These are phyloP conservation scores for Psix sp. DNA, from an alignment of 1,140 invertebrate genomes.

Conservation along the genomic window DNA sequence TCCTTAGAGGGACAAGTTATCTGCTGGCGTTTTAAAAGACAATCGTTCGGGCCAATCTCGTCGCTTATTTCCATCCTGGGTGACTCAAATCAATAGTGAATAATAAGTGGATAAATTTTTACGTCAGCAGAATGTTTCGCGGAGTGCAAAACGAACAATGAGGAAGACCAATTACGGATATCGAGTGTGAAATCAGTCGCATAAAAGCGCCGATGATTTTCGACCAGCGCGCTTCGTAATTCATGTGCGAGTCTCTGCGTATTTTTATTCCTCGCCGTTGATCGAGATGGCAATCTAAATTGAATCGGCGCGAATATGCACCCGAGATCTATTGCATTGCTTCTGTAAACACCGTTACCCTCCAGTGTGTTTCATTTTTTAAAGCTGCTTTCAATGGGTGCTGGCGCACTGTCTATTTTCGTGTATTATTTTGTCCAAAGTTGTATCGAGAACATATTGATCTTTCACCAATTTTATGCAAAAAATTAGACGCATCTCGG, in stretches of 20 bases:
- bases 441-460: constrained; percentile 56
- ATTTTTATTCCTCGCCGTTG: constrained; percentile 66
- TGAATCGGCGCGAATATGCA: constrained; percentile 63
- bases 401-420: constrained; percentile 47
- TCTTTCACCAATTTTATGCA: constrained; percentile 20
- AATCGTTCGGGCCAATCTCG: constrained; percentile 9
- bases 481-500: neutral
- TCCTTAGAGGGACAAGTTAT: constrained; percentile 50
- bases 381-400: constrained; percentile 66
- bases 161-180: constrained; percentile 50
- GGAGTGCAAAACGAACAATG: constrained; percentile 33
- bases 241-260: constrained; percentile 59
- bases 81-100: constrained; percentile 29
- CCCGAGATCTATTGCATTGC: constrained; percentile 49
- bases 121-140: constrained; percentile 12
- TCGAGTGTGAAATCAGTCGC: constrained; percentile 34
- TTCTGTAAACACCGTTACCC: constrained; percentile 64
- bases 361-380: constrained; percentile 62
- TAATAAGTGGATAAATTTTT: constrained; percentile 44
- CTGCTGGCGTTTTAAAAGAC: constrained; percentile 42
- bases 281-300: constrained; percentile 72
- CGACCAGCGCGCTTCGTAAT: constrained; percentile 56
- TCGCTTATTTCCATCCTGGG: constrained; percentile 35
- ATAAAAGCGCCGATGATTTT: constrained; percentile 52
- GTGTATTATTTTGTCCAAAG: constrained; percentile 38